Evolutionary conservation across 23 tunicate genomes (phyloP).

Genomic region (Oikopleura vanhoeffeni): DNA sequence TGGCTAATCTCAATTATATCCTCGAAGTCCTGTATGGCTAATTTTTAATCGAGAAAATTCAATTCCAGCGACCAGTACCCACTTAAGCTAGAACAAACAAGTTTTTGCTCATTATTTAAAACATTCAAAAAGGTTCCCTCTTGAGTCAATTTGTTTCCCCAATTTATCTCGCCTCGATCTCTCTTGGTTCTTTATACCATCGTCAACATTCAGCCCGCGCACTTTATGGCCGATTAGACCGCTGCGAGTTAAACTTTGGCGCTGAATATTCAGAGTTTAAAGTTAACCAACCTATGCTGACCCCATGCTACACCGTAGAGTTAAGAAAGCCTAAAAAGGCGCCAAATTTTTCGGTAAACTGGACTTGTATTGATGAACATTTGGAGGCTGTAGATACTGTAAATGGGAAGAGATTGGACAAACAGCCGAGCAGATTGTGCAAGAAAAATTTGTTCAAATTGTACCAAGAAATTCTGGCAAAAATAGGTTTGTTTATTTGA

Average conservation of each 20-base stretch:
- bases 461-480: slow-evolving; percentile 14
- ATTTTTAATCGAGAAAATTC: no score
- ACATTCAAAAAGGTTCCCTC: no score
- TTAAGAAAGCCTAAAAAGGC: slow-evolving; percentile 33
- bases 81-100: no score
- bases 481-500: not conserved
- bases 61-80: no score
- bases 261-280: not conserved
- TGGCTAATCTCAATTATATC: no score
- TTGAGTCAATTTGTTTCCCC: slow-evolving; percentile 48
- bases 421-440: slow-evolving; percentile 29
- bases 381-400: slow-evolving; percentile 20
- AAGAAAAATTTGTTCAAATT: slow-evolving; percentile 30
- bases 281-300: not conserved
- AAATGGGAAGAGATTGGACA: slow-evolving; percentile 30
- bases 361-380: slow-evolving; percentile 26
- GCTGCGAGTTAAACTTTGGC: no score
- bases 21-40: no score
- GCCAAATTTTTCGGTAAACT: slow-evolving; percentile 51
- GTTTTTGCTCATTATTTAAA: no score
- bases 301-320: slow-evolving; percentile 16
- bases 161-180: slow-evolving; percentile 42
- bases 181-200: slow-evolving; percentile 53
- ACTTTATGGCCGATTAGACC: slow-evolving; percentile 24
- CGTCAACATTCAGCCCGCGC: slow-evolving; percentile 39